These are phyloP conservation scores for Trachelus tabidus DNA, from an alignment of 2,888 invertebrate species.

Conservation along the genomic window DNA sequence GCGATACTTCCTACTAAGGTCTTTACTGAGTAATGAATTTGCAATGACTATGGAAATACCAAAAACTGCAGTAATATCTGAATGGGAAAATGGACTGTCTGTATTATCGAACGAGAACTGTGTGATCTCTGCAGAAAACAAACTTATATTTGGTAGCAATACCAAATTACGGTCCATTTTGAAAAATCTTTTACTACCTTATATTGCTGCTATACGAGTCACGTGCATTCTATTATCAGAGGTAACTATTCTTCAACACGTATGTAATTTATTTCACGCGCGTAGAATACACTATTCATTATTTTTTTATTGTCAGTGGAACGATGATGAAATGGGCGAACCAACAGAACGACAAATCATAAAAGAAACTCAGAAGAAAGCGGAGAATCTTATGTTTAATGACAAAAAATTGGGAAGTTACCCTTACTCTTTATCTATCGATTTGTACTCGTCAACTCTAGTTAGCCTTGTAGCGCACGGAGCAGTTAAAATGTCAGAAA, in stretches of 20 bases:
- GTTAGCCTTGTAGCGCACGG: slow-evolving; percentile 46
- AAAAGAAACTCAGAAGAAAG: slow-evolving; percentile 70
- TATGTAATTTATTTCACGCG: background rate
- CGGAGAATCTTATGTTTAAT: slow-evolving; percentile 68
- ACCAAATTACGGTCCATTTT: slow-evolving; percentile 69
- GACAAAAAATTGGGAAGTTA: slow-evolving; percentile 61
- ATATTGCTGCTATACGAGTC: slow-evolving; percentile 72
- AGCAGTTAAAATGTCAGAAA: slow-evolving; percentile 35
- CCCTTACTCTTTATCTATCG: slow-evolving; percentile 81
- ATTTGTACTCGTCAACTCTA: slow-evolving; percentile 64
- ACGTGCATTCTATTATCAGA: slow-evolving; percentile 67
- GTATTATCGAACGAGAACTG: slow-evolving; percentile 46
- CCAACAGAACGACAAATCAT: slow-evolving; percentile 68
- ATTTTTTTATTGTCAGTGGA: slow-evolving; percentile 46
- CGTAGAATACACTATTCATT: slow-evolving; percentile 16
- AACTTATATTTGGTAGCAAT: slow-evolving; percentile 64
- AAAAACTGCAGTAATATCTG: slow-evolving; percentile 38
- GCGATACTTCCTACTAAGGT: slow-evolving; percentile 49
- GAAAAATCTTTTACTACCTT: slow-evolving; percentile 73
- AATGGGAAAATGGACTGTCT: slow-evolving; percentile 48
- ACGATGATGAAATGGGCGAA: slow-evolving; percentile 37
- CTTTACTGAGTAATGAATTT: slow-evolving; percentile 54
- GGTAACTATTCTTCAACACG: slow-evolving; percentile 61
- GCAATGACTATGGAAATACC: slow-evolving; percentile 44
- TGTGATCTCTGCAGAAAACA: slow-evolving; percentile 29